These are phyloP conservation scores for Aplysina aerophoba DNA, from an alignment of 37 sponge, comb jelly and placozoan genomes.

Conservation along the genomic window DNA sequence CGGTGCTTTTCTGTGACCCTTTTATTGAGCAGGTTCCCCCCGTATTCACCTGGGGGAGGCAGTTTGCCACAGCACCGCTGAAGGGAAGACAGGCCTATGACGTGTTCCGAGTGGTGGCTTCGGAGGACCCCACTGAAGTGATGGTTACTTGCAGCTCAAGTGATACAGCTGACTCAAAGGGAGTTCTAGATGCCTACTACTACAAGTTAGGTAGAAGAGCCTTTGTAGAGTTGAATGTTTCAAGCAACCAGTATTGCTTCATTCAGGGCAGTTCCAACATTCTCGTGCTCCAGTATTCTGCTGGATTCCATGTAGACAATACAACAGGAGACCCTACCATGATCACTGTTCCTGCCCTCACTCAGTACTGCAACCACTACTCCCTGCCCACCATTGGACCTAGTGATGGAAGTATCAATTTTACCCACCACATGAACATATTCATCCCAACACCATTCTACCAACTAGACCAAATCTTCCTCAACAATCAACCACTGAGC, in stretches of 20 bases:
- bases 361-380: conserved; percentile 65
- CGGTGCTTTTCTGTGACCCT: conserved; percentile 58
- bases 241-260: conserved; percentile 14
- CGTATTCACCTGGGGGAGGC: conserved; percentile 58
- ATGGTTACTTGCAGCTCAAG: conserved; percentile 25
- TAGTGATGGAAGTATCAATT: background rate
- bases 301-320: background rate
- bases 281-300: conserved; percentile 38
- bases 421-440: background rate
- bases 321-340: conserved; percentile 57
- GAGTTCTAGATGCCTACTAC: background rate
- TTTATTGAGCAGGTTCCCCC: conserved; percentile 57
- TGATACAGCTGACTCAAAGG: background rate
- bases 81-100: conserved; percentile 22
- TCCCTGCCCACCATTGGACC: no score
- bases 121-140: conserved; percentile 32
- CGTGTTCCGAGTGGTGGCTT: conserved; percentile 34
- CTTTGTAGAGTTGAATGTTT: conserved; percentile 23
- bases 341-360: conserved; percentile 60
- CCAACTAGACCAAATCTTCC: background rate
- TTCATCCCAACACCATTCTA: background rate
- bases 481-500: background rate
- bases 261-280: conserved; percentile 48
- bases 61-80: conserved; percentile 42
- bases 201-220: background rate